These are phyloP conservation scores for Argyrosomus regius DNA, from an alignment of 2,797 vertebrate species.

Conservation along the genomic window DNA sequence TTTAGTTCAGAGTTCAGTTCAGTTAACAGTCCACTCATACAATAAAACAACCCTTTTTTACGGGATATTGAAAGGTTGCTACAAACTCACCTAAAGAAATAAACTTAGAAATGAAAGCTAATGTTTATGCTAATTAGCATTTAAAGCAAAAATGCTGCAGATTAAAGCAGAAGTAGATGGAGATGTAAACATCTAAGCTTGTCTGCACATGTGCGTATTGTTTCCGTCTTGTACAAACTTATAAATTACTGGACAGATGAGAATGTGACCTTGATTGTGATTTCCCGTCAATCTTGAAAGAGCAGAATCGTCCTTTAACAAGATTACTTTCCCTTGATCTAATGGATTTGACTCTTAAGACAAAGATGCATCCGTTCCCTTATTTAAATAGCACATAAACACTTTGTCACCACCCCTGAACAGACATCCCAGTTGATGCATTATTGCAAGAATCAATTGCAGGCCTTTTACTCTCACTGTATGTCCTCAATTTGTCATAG, in stretches of 20 bases:
- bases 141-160: neutral
- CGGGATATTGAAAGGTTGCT: neutral
- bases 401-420: constrained; percentile 45
- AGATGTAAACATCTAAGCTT: constrained; percentile 15
- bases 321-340: constrained; percentile 55
- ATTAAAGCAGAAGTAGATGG: constrained; percentile 26
- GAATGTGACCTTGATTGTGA: constrained; percentile 52
- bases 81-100: neutral
- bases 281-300: constrained; percentile 60
- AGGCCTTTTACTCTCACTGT: constrained; percentile 30
- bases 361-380: constrained; percentile 54
- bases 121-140: neutral
- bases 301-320: constrained; percentile 51
- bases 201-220: neutral
- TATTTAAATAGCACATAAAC: constrained; percentile 60
- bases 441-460: constrained; percentile 69
- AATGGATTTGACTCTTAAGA: constrained; percentile 69
- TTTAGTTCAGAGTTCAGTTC: neutral
- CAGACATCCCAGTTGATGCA: constrained; percentile 44
- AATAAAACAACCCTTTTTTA: neutral
- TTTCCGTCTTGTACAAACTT: constrained; percentile 17
- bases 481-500: constrained; percentile 53
- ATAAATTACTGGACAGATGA: constrained; percentile 34
- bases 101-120: neutral
- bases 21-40: neutral